Conservation (phyloP, 2,113 vertebrate species). For the Murina feae region DNA sequence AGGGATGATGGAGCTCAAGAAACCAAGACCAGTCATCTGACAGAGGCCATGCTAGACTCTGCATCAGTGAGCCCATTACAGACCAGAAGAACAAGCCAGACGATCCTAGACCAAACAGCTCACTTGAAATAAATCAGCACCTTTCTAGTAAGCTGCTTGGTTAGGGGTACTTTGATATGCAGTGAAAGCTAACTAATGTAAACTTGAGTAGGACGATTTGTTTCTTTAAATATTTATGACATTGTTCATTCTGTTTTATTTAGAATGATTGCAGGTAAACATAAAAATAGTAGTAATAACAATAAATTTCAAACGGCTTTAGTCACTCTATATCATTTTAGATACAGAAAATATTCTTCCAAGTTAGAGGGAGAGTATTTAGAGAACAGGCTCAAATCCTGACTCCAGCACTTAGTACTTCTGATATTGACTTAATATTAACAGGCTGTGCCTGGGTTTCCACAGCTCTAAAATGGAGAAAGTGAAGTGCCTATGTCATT, state of each 20-base stretch:
- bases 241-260: background rate
- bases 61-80: background rate
- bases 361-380: background rate
- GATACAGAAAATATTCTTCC: background rate
- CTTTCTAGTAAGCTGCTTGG: background rate
- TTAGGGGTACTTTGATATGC: background rate
- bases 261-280: background rate
- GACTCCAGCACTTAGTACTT: background rate
- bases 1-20: background rate
- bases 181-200: background rate
- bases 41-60: background rate
- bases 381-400: background rate
- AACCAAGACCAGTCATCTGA: background rate
- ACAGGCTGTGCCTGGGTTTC: background rate
- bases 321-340: background rate
- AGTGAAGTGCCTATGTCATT: rapidly evolving
- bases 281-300: background rate
- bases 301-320: background rate
- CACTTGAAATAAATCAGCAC: background rate
- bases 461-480: background rate
- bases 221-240: background rate
- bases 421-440: background rate
- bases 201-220: background rate
- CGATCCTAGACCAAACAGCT: background rate
- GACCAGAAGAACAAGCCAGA: background rate